phyloP scores from a whole-genome alignment of 2,888 invertebrate species.

The Andrena marginata region DNA sequence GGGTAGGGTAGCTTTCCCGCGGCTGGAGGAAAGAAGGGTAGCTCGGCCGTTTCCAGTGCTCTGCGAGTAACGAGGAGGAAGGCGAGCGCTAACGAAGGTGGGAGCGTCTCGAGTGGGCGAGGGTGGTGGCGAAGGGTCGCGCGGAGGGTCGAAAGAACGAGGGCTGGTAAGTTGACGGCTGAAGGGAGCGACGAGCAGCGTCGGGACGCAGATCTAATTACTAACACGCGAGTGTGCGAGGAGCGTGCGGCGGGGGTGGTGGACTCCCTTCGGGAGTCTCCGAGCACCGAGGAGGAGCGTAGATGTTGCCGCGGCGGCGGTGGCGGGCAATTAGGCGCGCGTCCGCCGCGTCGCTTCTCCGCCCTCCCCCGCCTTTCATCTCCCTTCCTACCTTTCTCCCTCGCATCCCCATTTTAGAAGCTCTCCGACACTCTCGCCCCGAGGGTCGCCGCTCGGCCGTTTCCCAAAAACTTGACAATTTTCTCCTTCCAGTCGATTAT shows the following conservation, averaged over 20 bases:
- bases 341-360: conserved; percentile 68
- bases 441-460: conserved; percentile 12
- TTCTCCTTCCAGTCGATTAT: conserved; percentile 1
- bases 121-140: conserved; percentile 49
- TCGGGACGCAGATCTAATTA: conserved; percentile 80
- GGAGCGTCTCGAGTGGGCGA: not conserved
- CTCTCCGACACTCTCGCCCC: conserved; percentile 11
- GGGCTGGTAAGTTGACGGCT: conserved; percentile 74
- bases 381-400: not conserved
- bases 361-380: conserved; percentile 12
- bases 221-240: conserved; percentile 77
- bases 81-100: conserved; percentile 6
- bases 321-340: conserved; percentile 79
- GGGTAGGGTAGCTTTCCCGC: conserved; percentile 28
- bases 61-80: conserved; percentile 27
- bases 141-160: conserved; percentile 58
- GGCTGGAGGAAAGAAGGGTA: conserved; percentile 1
- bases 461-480: conserved; percentile 5
- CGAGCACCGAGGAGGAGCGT: conserved; percentile 55
- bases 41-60: conserved; percentile 11
- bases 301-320: conserved; percentile 70
- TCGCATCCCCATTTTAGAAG: not conserved
- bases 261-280: conserved; percentile 59
- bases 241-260: conserved; percentile 70
- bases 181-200: conserved; percentile 74